Evolutionary conservation across 1,140 invertebrate genomes (phyloP).

Genomic region (Archegozetes longisetosus): DNA sequence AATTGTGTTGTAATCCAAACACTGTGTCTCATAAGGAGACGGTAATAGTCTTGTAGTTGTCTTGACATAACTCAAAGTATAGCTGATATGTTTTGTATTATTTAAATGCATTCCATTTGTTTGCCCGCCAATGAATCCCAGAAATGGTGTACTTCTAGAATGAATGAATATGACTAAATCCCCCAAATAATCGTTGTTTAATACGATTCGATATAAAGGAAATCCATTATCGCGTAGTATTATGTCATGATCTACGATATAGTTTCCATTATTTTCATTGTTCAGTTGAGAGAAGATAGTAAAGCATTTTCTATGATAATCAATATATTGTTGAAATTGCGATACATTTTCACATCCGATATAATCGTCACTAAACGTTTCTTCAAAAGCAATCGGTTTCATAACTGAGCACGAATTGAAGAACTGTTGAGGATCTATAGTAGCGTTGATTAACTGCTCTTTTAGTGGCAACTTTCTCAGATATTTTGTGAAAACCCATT

Average conservation of each 20-base stretch:
- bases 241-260: slow-evolving; percentile 7
- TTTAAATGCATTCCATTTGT: slow-evolving; percentile 11
- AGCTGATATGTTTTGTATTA: slow-evolving; percentile 1
- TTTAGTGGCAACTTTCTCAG: slow-evolving; percentile 1
- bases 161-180: slow-evolving; percentile 3
- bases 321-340: neutral
- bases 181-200: slow-evolving; percentile 1
- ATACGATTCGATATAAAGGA: slow-evolving; percentile 1
- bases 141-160: neutral
- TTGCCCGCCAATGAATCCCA: slow-evolving; percentile 12
- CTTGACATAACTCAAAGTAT: slow-evolving; percentile 12
- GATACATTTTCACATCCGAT: slow-evolving; percentile 5
- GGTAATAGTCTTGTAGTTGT: slow-evolving; percentile 2
- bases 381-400: slow-evolving; percentile 9
- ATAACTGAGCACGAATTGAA: slow-evolving; percentile 6
- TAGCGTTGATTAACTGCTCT: slow-evolving; percentile 8
- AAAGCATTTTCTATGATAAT: slow-evolving; percentile 11
- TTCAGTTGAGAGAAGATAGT: neutral
- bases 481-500: neutral
- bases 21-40: slow-evolving; percentile 10
- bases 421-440: neutral
- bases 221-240: slow-evolving; percentile 9
- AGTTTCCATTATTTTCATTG: neutral
- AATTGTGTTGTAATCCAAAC: slow-evolving; percentile 5
- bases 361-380: neutral